Base-by-base conservation (phyloP, 2,797 vertebrate species). In the Danio kyathit region DNA sequence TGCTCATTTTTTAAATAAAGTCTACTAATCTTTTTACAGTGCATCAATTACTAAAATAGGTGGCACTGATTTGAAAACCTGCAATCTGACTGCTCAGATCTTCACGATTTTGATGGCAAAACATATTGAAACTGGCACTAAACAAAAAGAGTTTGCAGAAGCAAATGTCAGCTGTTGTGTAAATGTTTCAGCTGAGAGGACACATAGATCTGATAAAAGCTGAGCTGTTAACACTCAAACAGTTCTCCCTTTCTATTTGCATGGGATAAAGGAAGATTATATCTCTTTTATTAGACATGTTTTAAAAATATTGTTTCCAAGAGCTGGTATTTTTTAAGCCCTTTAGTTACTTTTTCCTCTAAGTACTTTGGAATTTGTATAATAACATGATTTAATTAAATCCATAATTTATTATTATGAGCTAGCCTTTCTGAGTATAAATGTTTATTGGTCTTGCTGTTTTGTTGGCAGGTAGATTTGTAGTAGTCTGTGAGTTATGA, bases 391-490 rank as follows among this genome's bases (percentile, higher is more conserved):
- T 11, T 38, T 60, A 60, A 60, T 65, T 65, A 44, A 46, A 65
- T 19, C 19, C 10, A 43, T 65, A 46, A 44, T 46, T 65, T 6
- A 66, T 46, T 48, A 7, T 66, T 66, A 48, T 48, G 43, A 21
- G 46, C 64, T 19, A 66, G 12, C n/a, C 43, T 66, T 14, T 66
- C 17, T 48, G 6, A 14, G 2, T 48, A 10, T 48, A 21, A 66
- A 46, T 4, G 11, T 48, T 46, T 2, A 65, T 19, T 48, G 11
- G 6, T 21, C 46, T 7, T 21, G 12, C 64, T 66, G 17, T 29
- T 29, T 66, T 66, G 64, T 66, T 19, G 17, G 17, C 64, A 66
- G 64, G 64, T 48, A 43, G 10, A 48, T 66, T 66, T 66, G 17
- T 46, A 46, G 6, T 48, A 66, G 6, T 46, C 5, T 65, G 41